These are phyloP conservation scores for Caenorhabditis briggsae DNA, from an alignment of 1,140 invertebrate species.

Conservation along the genomic window DNA sequence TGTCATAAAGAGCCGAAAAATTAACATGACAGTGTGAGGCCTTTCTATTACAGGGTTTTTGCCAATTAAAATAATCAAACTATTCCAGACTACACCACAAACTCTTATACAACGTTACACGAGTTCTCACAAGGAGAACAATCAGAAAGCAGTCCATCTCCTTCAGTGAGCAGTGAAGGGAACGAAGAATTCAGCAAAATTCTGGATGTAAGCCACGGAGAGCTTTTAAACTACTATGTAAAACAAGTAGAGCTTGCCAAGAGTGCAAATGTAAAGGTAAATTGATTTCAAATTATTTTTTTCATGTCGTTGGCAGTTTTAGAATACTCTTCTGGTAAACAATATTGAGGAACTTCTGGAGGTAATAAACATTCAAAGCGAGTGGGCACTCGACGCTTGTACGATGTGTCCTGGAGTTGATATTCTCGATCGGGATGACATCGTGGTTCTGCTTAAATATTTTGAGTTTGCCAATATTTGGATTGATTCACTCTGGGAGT, in stretches of 20 bases:
- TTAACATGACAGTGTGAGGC: no score
- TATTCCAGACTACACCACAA: constrained; percentile 32
- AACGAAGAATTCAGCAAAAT: constrained; percentile 21
- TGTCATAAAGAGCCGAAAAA: no score
- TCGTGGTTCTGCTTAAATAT: neutral
- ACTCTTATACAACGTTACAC: constrained; percentile 8
- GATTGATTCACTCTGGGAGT: neutral
- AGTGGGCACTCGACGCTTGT: neutral
- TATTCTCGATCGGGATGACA: constrained; percentile 2
- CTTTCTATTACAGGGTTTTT: no score
- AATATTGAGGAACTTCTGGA: neutral
- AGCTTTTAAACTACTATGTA: neutral
- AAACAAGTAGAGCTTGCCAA: neutral
- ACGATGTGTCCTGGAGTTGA: constrained; percentile 18
- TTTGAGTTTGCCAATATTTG: neutral
- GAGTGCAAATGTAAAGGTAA: neutral
- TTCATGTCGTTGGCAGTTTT: neutral
- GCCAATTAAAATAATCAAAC: no score
- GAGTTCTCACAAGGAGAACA: neutral
- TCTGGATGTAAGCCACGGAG: neutral
- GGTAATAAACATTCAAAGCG: neutral
- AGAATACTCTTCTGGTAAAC: neutral
- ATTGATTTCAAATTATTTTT: neutral
- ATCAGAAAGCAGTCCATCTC: neutral
- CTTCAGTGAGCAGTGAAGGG: neutral